phyloP scores from a whole-genome alignment of 2,797 vertebrate genomes.

The Scleropages formosus region DNA sequence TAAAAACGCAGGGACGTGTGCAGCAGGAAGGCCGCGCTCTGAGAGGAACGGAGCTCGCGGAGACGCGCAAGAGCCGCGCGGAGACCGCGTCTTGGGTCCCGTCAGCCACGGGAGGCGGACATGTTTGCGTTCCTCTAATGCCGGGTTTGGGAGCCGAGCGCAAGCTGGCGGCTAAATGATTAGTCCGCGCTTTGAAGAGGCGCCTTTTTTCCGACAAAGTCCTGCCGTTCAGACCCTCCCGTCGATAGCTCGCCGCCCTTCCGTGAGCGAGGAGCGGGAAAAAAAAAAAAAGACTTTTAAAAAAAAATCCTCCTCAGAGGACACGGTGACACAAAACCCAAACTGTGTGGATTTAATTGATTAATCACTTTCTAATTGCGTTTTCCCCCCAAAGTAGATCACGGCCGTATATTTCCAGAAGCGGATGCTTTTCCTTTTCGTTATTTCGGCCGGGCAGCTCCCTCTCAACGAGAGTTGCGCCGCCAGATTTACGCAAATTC shows the following conservation, averaged over 20 bases:
- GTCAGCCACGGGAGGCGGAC: slow-evolving; percentile 10
- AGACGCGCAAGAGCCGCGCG: neutral
- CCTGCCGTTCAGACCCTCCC: slow-evolving; percentile 22
- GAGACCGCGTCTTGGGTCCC: neutral
- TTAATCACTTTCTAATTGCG: slow-evolving; percentile 33
- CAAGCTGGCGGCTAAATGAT: slow-evolving; percentile 26
- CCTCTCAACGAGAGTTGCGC: slow-evolving; percentile 30
- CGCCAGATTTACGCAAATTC: slow-evolving; percentile 36
- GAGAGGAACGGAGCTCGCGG: neutral
- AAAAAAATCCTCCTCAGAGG: slow-evolving; percentile 5
- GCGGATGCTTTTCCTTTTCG: slow-evolving; percentile 11
- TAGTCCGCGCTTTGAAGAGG: slow-evolving; percentile 22
- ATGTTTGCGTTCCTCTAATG: slow-evolving; percentile 29
- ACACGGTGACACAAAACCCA: neutral
- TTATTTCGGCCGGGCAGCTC: neutral
- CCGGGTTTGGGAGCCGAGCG: slow-evolving; percentile 34
- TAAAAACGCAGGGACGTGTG: neutral
- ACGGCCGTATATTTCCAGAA: slow-evolving; percentile 19
- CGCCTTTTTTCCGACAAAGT: neutral
- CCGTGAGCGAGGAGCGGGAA: slow-evolving; percentile 33
- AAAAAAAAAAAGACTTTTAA: slow-evolving; percentile 23
- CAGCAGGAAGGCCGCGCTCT: neutral
- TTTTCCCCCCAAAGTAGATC: slow-evolving; percentile 36
- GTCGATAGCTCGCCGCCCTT: slow-evolving; percentile 30
- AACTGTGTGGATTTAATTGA: slow-evolving; percentile 29